Percentiles rank a stretch among this genome's conserved stretches.
Conservation (phyloP, 2,888 invertebrate species). For the Spialia ferax region DNA sequence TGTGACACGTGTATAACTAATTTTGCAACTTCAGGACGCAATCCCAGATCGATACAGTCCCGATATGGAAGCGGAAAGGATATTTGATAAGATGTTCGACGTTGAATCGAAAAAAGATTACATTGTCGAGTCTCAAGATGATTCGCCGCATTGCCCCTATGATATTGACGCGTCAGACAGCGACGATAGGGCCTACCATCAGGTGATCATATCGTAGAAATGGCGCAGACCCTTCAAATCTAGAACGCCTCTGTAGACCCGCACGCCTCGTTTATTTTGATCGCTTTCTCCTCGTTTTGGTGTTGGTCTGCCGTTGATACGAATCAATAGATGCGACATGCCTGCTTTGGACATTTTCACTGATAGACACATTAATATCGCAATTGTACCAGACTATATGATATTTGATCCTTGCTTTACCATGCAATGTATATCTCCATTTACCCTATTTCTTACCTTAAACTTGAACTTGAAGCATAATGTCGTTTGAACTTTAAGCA, state of each 20-base stretch:
- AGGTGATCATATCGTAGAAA: conserved; percentile 80
- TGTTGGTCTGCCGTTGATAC: conserved; percentile 54
- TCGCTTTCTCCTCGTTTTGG: conserved; percentile 69
- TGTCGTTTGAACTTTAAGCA: neutral
- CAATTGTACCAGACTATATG: neutral
- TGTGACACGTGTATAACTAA: conserved; percentile 62
- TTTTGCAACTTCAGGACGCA: conserved; percentile 83
- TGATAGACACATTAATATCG: neutral
- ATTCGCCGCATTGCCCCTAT: conserved; percentile 81
- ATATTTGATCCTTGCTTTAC: conserved; percentile 4
- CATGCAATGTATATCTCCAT: conserved; percentile 9
- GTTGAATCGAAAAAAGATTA: conserved; percentile 81
- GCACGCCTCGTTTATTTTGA: conserved; percentile 83
- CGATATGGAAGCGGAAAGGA: conserved; percentile 85
- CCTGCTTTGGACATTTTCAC: conserved; percentile 15
- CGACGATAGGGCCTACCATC: conserved; percentile 82
- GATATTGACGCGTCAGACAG: conserved; percentile 83
- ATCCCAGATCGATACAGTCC: conserved; percentile 86
- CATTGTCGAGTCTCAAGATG: conserved; percentile 75
- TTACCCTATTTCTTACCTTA: neutral
- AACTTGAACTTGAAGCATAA: neutral
- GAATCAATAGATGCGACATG: conserved; percentile 61
- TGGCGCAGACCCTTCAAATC: conserved; percentile 71
- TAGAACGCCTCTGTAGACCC: conserved; percentile 78
- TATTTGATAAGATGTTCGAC: conserved; percentile 87